A percentile compares a stretch with the other conserved stretches of the same genome.
These are phyloP conservation scores for Mastomys natalensis DNA, from an alignment of 2,113 vertebrate genomes.

Conservation along the genomic window DNA sequence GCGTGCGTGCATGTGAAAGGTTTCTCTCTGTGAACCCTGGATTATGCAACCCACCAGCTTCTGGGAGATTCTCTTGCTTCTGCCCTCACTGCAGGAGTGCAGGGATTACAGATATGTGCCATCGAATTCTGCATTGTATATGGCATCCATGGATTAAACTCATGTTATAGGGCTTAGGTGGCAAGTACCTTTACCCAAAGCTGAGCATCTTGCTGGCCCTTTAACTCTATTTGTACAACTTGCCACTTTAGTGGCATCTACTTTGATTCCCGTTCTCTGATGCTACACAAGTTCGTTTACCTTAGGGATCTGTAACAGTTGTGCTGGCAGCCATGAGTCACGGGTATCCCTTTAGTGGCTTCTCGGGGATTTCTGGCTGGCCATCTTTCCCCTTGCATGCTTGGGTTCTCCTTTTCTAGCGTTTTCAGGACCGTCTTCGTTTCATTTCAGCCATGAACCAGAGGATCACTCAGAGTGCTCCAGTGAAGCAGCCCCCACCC, in stretches of 20 bases:
- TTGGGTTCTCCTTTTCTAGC: neutral
- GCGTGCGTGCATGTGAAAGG: neutral
- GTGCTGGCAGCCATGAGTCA: neutral
- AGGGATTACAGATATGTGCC: neutral
- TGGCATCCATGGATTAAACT: neutral
- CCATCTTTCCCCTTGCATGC: neutral
- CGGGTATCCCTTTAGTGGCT: neutral
- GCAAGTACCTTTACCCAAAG: neutral
- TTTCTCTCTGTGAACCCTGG: neutral
- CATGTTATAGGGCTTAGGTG: too few relatives aligned
- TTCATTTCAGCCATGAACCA: conserved; percentile 93
- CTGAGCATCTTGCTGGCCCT: neutral
- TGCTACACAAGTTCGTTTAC: neutral
- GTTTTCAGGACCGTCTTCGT: conserved; percentile 55
- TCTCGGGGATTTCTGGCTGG: neutral
- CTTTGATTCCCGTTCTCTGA: neutral
- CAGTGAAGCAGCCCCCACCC: conserved; percentile 93
- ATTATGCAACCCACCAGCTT: too few relatives aligned
- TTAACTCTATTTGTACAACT: neutral
- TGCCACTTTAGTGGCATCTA: neutral
- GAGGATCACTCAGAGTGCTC: conserved; percentile 95
- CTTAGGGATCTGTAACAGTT: neutral
- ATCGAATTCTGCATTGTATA: too few relatives aligned
- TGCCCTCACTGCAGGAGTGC: neutral
- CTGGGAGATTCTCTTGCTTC: neutral